Evolutionary conservation across 2,888 invertebrate species (phyloP), one percentile per base, ranked within the genome.

Genomic region (Pseudeuparius sepicola): DNA sequence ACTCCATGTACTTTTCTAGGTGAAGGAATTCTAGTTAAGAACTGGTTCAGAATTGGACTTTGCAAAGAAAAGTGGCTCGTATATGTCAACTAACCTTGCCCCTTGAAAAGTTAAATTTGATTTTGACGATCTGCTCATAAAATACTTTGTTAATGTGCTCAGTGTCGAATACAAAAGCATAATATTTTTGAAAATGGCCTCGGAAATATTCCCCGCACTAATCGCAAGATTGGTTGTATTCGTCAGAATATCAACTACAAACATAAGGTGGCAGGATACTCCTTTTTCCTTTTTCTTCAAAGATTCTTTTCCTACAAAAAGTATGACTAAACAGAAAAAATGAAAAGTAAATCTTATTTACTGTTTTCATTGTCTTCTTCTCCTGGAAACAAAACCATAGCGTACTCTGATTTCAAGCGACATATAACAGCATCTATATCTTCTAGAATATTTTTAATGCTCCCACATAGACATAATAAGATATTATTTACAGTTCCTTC

Each of bases 111-210:
- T 64, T 24, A 62, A 57, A 52, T 66, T 65, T 6, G 58, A 52
- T 37, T 59, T 57, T 1, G 64, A 58, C 7, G 69, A 69, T 41
- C 70, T 64, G 5, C 51, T 48, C 11, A 64, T 55, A 45, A 76
- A 77, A 57, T 78, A 73, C 52, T 71, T 76, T 0, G 74, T 66
- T 15, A 78, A 54, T 33, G 65, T 64, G 34, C 65, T 68, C 4
- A 76, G 52, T 28, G 69, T 65, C 10, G 59, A 63, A 50, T 70
- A 78, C 20, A 71, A 58, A 34, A 64, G 64, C 24, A 70, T 66
- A 9, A 75, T 52, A 40, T 71, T 65, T 47, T 68, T 71, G 31
- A 75, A 65, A 3, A 74, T 55, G 3, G 59, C 57, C 44, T 77
- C 75, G 39, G 70, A 68, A 23, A 64, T 60, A 16, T 55, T 50